Percentiles rank a stretch among this genome's conserved stretches.
Evolutionary conservation across 1,140 invertebrate species (phyloP).

Genomic region (Drosophila orena): DNA sequence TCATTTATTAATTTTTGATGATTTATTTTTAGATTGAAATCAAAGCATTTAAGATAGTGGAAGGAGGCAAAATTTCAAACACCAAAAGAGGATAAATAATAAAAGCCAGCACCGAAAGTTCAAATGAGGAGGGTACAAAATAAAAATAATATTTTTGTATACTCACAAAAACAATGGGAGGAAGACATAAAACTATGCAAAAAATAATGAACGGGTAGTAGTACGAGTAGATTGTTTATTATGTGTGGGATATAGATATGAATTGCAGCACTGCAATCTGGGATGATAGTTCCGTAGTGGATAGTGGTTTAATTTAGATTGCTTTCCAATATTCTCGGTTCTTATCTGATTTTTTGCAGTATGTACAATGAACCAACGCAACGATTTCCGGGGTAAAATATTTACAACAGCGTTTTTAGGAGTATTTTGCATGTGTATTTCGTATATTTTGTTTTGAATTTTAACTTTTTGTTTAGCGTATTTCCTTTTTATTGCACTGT

Average conservation of each 20-base stretch:
- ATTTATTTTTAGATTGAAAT: neutral
- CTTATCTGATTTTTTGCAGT: constrained; percentile 24
- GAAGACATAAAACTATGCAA: constrained; percentile 76
- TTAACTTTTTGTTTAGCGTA: constrained; percentile 76
- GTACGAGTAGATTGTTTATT: constrained; percentile 62
- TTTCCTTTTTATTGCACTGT: constrained; percentile 75
- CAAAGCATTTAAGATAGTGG: neutral
- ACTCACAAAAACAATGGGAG: constrained; percentile 81
- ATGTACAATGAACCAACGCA: constrained; percentile 47
- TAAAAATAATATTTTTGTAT: constrained; percentile 78
- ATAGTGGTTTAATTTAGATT: constrained; percentile 43
- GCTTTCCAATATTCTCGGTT: constrained; percentile 26
- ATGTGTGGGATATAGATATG: constrained; percentile 50
- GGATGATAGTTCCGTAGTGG: constrained; percentile 33
- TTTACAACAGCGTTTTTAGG: constrained; percentile 73
- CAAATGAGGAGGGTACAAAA: constrained; percentile 25
- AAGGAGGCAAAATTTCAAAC: neutral
- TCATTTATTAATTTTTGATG: neutral
- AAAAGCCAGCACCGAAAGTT: constrained; percentile 14
- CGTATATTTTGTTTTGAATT: constrained; percentile 66
- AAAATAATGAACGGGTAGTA: constrained; percentile 75
- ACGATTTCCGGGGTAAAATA: constrained; percentile 55
- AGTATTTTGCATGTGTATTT: constrained; percentile 30
- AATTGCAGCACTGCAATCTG: constrained; percentile 5
- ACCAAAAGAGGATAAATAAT: neutral